phyloP scores from a whole-genome alignment of 2,888 invertebrate species.

The Hydriomena furcata region DNA sequence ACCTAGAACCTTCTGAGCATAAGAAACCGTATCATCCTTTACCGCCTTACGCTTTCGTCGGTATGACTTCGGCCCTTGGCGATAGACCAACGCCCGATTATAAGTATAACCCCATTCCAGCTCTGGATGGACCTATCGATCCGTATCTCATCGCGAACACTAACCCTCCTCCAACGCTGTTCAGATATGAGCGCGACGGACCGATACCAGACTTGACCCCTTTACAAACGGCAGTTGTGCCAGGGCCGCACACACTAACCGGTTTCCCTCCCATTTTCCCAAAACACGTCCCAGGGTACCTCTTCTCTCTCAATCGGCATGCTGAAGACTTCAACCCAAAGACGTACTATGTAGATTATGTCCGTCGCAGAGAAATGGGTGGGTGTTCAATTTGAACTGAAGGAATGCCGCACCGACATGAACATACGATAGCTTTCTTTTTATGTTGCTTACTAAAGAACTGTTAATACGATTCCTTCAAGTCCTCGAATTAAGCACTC shows the following conservation, averaged over 20 bases:
- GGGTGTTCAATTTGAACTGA: conserved; percentile 80
- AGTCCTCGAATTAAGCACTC: conserved; percentile 77
- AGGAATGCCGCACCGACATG: conserved; percentile 64
- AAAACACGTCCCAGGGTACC: conserved; percentile 77
- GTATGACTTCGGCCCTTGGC: conserved; percentile 73
- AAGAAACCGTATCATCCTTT: conserved; percentile 65
- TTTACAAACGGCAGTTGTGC: conserved; percentile 57
- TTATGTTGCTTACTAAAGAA: conserved; percentile 55
- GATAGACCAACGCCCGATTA: conserved; percentile 69
- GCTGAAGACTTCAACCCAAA: conserved; percentile 75
- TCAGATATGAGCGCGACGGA: conserved; percentile 72
- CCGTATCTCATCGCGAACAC: conserved; percentile 64
- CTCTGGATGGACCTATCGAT: conserved; percentile 69
- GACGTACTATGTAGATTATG: conserved; percentile 81
- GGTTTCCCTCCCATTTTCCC: conserved; percentile 77
- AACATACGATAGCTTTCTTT: conserved; percentile 43
- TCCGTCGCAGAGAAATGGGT: conserved; percentile 79
- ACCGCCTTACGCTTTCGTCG: conserved; percentile 70
- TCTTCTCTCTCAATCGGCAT: conserved; percentile 72
- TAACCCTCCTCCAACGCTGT: conserved; percentile 66
- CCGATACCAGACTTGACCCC: conserved; percentile 70
- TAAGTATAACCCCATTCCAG: conserved; percentile 68
- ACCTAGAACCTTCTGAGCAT: conserved; percentile 65
- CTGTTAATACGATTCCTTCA: conserved; percentile 67
- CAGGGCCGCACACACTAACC: conserved; percentile 71